Conservation (phyloP, 53 echinoderm and acorn worm species). For the Temnopleurus reevesii region DNA sequence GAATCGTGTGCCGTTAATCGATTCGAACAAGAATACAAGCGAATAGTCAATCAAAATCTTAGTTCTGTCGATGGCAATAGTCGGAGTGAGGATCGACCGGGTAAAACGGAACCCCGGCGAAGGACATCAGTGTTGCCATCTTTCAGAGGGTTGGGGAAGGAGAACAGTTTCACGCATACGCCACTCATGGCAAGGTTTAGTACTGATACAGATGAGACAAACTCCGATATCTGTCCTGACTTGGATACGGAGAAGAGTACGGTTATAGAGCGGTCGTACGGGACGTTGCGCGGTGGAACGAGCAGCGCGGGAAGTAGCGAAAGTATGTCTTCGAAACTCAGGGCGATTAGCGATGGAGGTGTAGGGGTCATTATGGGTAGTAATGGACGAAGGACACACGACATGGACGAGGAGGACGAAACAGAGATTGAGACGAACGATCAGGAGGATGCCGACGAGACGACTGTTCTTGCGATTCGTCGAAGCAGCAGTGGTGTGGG, state of each 20-base stretch:
- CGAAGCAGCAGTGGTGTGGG: neutral
- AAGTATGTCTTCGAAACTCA: slow-evolving; percentile 37
- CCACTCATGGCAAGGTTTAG: slow-evolving; percentile 45
- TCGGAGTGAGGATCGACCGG: neutral
- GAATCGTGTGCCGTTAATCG: slow-evolving; percentile 46
- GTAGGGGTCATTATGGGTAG: neutral
- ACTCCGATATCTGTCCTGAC: slow-evolving; percentile 54
- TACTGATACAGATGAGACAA: slow-evolving; percentile 51
- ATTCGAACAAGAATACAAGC: slow-evolving; percentile 48
- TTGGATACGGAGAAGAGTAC: slow-evolving; percentile 56
- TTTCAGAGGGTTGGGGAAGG: slow-evolving; percentile 21
- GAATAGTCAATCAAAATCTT: slow-evolving; percentile 23
- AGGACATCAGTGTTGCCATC: slow-evolving; percentile 46
- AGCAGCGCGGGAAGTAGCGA: slow-evolving; percentile 35
- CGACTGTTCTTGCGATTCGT: slow-evolving; percentile 7
- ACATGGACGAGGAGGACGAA: slow-evolving; percentile 35
- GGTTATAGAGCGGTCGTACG: slow-evolving; percentile 36
- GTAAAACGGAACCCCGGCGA: slow-evolving; percentile 43
- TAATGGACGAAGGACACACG: neutral
- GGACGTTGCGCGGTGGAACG: slow-evolving; percentile 30
- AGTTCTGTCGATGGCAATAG: neutral
- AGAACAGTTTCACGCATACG: slow-evolving; percentile 52
- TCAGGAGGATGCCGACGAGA: slow-evolving; percentile 30
- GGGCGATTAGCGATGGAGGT: slow-evolving; percentile 25
- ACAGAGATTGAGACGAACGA: slow-evolving; percentile 26